Conservation (phyloP, 2,888 invertebrate genomes). For the Cerastis leucographa region DNA sequence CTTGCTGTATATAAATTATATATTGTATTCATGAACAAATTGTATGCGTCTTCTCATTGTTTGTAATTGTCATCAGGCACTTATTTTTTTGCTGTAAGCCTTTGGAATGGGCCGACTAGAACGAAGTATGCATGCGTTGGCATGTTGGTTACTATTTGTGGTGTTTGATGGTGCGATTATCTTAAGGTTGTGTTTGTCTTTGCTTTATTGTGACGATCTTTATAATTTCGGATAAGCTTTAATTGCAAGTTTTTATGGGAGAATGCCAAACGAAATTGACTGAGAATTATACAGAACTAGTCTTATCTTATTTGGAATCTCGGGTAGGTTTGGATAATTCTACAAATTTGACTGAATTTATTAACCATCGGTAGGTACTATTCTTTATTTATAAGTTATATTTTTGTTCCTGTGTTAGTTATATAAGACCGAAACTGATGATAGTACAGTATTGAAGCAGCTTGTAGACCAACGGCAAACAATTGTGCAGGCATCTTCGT, state of each 20-base stretch:
- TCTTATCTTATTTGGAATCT: conserved; percentile 67
- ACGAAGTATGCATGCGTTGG: conserved; percentile 35
- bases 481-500: conserved; percentile 76
- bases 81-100: conserved; percentile 39
- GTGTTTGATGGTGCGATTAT: conserved; percentile 55
- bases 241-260: conserved; percentile 48
- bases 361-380: conserved; percentile 68
- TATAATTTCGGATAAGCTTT: conserved; percentile 60
- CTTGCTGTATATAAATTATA: conserved; percentile 56
- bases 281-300: conserved; percentile 65
- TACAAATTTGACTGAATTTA: conserved; percentile 73
- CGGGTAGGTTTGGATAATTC: conserved; percentile 67
- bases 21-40: conserved; percentile 31
- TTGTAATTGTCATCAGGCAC: conserved; percentile 43
- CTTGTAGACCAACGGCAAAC: conserved; percentile 77
- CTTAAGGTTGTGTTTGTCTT: conserved; percentile 56
- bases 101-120: conserved; percentile 17
- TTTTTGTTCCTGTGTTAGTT: conserved; percentile 78
- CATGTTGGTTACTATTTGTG: conserved; percentile 26
- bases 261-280: conserved; percentile 66
- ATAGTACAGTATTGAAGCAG: conserved; percentile 67
- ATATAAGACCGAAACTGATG: conserved; percentile 76
- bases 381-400: conserved; percentile 71
- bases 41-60: conserved; percentile 26
- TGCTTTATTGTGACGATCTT: conserved; percentile 46